Evolutionary conservation across 2,888 invertebrate species (phyloP).

Genomic region (Dryocosmus kuriphilus): DNA sequence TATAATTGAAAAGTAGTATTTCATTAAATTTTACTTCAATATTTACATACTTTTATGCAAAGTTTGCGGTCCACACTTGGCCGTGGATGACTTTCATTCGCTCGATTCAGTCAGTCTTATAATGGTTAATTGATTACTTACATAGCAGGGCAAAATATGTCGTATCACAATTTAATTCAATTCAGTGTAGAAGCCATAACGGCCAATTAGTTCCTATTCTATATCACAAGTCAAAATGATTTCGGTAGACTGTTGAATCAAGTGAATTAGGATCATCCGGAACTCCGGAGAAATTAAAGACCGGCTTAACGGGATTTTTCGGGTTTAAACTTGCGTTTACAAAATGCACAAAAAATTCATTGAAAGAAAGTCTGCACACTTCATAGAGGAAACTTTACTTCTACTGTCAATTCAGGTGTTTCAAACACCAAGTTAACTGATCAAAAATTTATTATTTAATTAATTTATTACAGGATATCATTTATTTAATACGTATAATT

Average conservation of each 20-base stretch:
- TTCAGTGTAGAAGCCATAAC: slow-evolving; percentile 15
- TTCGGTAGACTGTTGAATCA: slow-evolving; percentile 35
- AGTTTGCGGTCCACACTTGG: slow-evolving; percentile 37
- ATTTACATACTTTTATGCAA: slow-evolving; percentile 34
- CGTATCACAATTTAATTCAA: slow-evolving; percentile 23
- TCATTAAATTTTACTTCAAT: slow-evolving; percentile 20
- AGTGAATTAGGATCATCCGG: slow-evolving; percentile 34
- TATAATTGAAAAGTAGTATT: slow-evolving; percentile 35
- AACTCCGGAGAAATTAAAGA: slow-evolving; percentile 7
- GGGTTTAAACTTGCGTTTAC: background rate
- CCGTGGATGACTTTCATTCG: slow-evolving; percentile 37
- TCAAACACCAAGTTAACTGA: background rate
- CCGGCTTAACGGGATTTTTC: background rate
- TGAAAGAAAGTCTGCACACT: background rate
- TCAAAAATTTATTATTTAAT: background rate
- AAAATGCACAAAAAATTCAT: slow-evolving; percentile 15
- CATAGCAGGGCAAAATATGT: slow-evolving; percentile 1
- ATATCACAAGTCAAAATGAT: slow-evolving; percentile 38
- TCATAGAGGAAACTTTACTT: background rate
- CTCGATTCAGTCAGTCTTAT: slow-evolving; percentile 38
- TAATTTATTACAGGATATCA: background rate
- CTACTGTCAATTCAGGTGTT: background rate
- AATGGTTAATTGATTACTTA: slow-evolving; percentile 15
- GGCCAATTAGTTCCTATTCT: slow-evolving; percentile 10
- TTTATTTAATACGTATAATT: background rate